A percentile compares a stretch with the other conserved stretches of the same genome.
These are phyloP conservation scores for Parthenolecanium corni DNA, from an alignment of 2,888 invertebrate species.

Conservation along the genomic window DNA sequence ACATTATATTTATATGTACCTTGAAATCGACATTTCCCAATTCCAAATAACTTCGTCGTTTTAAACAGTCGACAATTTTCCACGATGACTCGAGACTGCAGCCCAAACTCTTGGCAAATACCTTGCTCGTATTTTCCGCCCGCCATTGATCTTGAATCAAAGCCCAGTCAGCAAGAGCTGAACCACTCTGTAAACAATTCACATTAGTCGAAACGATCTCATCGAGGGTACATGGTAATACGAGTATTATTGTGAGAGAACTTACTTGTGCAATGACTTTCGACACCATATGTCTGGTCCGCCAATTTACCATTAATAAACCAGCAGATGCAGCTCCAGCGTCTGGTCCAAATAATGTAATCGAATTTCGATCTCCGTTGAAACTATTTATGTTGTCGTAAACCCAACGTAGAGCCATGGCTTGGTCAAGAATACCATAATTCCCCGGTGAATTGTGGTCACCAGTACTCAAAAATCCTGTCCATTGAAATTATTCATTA, in stretches of 20 bases:
- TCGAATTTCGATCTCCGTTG: conserved; percentile 69
- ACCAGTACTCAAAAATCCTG: conserved; percentile 76
- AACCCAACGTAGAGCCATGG: conserved; percentile 80
- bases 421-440: conserved; percentile 84
- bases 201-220: no score
- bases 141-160: conserved; percentile 73
- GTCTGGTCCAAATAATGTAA: conserved; percentile 85
- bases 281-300: conserved; percentile 60
- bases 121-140: conserved; percentile 77
- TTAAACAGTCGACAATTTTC: conserved; percentile 75
- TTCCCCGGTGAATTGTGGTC: conserved; percentile 89
- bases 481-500: no score
- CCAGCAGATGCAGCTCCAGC: conserved; percentile 88
- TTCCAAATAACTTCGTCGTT: conserved; percentile 64
- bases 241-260: no score
- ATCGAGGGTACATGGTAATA: no score
- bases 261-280: conserved; percentile 68
- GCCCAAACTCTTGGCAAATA: conserved; percentile 68
- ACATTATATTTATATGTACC: conserved; percentile 39
- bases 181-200: conserved; percentile 61
- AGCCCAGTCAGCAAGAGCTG: conserved; percentile 85
- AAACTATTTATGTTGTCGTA: conserved; percentile 76
- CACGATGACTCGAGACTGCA: conserved; percentile 79
- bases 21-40: conserved; percentile 65
- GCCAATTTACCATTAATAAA: conserved; percentile 71